Percentiles rank a stretch among this genome's conserved stretches.
phyloP scores from a whole-genome alignment of 2,113 vertebrate genomes.

The Pteruthius melanotis region DNA sequence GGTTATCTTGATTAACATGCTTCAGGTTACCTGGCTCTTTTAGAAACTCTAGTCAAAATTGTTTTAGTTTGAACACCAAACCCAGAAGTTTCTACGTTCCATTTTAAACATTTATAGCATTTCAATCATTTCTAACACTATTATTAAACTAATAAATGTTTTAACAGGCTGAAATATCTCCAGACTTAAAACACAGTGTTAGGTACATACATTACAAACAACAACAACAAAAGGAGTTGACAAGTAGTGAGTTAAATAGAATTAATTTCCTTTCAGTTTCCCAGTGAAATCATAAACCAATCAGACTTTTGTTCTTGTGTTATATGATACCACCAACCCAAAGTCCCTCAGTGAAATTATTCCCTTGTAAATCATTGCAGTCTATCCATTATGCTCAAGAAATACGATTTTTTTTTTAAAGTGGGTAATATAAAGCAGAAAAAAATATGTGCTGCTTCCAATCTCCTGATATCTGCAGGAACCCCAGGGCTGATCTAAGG shows the following conservation, averaged over 20 bases:
- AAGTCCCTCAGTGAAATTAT: conserved; percentile 46
- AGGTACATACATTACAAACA: conserved; percentile 30
- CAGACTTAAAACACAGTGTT: conserved; percentile 24
- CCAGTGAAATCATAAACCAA: conserved; percentile 54
- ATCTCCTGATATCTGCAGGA: neutral
- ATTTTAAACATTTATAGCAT: conserved; percentile 39
- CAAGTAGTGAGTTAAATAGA: conserved; percentile 50
- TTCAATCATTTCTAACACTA: conserved; percentile 45
- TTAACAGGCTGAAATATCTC: conserved; percentile 51
- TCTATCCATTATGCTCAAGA: conserved; percentile 35
- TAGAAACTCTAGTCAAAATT: neutral
- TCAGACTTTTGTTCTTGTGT: conserved; percentile 22
- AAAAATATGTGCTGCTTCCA: neutral
- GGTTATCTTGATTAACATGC: neutral
- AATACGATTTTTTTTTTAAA: conserved; percentile 12
- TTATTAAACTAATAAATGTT: conserved; percentile 49
- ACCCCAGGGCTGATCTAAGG: neutral
- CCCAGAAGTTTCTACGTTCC: neutral
- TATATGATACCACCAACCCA: conserved; percentile 26
- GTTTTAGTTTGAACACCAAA: conserved; percentile 10
- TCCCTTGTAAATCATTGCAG: conserved; percentile 51
- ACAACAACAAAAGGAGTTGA: conserved; percentile 54
- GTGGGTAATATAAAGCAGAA: conserved; percentile 4
- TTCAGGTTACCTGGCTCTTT: neutral
- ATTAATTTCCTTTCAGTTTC: conserved; percentile 55